Conservation (phyloP, 2,888 invertebrate genomes). For the Drosophila pseudotalamancana region DNA sequence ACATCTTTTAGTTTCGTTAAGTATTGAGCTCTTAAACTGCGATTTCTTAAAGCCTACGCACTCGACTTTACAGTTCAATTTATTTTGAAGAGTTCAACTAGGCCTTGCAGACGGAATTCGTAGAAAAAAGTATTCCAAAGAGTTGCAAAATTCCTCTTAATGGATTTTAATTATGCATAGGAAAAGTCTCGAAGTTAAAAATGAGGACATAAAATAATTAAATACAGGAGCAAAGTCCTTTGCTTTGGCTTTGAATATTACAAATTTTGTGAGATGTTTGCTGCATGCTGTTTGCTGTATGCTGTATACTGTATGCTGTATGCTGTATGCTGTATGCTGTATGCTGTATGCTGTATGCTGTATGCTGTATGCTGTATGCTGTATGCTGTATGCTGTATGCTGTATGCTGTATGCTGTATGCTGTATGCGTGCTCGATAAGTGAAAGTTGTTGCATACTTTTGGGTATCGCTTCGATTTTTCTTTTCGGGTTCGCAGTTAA, state of each 20-base stretch:
- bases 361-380: not conserved
- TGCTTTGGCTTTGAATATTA: conserved; percentile 57
- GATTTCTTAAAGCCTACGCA: conserved; percentile 10
- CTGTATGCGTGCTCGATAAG: conserved; percentile 40
- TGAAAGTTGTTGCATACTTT: conserved; percentile 72
- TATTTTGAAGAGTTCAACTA: conserved; percentile 58
- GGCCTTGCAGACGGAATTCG: conserved; percentile 1
- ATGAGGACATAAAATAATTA: conserved; percentile 37
- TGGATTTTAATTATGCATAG: conserved; percentile 79
- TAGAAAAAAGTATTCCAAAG: conserved; percentile 48
- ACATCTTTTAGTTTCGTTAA: not conserved
- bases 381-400: not conserved
- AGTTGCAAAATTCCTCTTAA: conserved; percentile 72
- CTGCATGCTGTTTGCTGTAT: too few relatives aligned
- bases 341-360: not conserved
- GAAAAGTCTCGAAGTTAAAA: conserved; percentile 42
- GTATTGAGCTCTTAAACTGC: not conserved
- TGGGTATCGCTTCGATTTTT: conserved; percentile 19
- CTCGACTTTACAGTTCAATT: conserved; percentile 48
- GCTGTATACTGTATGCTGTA: too few relatives aligned
- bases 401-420: not conserved
- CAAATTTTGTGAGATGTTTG: conserved; percentile 35
- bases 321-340: not conserved
- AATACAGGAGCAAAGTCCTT: conserved; percentile 18
- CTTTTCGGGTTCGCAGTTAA: conserved; percentile 42